Percentiles rank a stretch among this genome's conserved stretches.
These are phyloP conservation scores for Spodoptera picta DNA, from an alignment of 2,888 invertebrate species.

Conservation along the genomic window DNA sequence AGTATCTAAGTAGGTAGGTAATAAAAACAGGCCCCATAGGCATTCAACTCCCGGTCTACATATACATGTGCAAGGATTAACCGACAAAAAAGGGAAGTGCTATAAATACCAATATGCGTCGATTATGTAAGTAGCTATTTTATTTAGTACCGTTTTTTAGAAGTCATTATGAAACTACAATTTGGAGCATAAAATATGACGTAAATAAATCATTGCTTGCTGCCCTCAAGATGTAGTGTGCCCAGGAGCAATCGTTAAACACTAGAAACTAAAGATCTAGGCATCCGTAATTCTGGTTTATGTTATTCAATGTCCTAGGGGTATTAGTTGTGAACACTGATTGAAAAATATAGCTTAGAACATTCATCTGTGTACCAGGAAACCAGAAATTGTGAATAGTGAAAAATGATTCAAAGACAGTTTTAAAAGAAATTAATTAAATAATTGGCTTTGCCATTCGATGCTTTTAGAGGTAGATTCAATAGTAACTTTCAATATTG, in stretches of 20 bases:
- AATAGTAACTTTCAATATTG: too few species aligned
- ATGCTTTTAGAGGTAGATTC: too few species aligned
- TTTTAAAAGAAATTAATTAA: too few species aligned
- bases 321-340: conserved; percentile 67
- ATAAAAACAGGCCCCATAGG: conserved; percentile 57
- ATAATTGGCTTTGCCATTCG: too few species aligned
- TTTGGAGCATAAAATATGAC: conserved; percentile 40
- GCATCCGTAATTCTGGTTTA: conserved; percentile 62
- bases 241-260: conserved; percentile 49
- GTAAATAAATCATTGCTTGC: conserved; percentile 46
- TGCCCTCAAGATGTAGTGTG: conserved; percentile 39
- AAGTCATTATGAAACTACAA: conserved; percentile 1
- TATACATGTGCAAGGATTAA: conserved; percentile 25
- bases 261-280: conserved; percentile 42
- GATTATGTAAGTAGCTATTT: too few species aligned
- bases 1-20: conserved; percentile 20
- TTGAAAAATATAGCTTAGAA: conserved; percentile 70
- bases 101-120: too few species aligned
- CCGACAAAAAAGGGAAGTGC: conserved; percentile 26
- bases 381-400: not conserved
- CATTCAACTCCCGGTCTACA: conserved; percentile 59
- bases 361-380: conserved; percentile 20
- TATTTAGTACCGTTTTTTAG: too few species aligned
- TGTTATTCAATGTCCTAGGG: conserved; percentile 60
- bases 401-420: too few species aligned